Conservation (phyloP, 2,113 vertebrate species). For the Eclectus roratus region DNA sequence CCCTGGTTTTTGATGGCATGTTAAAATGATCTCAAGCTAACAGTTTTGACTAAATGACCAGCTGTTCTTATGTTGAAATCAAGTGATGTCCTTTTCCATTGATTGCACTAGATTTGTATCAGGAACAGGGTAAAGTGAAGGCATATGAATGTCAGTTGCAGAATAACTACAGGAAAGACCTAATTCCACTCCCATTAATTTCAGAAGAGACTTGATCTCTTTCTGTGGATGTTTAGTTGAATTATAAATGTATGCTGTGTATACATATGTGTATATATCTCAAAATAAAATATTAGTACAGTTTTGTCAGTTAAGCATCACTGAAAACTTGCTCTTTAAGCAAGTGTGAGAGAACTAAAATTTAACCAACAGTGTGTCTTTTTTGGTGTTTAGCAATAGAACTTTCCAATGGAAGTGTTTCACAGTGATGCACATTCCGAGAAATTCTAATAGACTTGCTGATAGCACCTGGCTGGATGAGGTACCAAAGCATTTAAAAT, state of each 20-base stretch:
- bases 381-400: neutral
- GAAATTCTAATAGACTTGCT: neutral
- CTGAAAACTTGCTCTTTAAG: neutral
- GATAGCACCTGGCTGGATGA: neutral
- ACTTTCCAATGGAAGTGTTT: neutral
- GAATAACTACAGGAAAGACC: neutral
- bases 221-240: neutral
- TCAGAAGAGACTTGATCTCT: neutral
- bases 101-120: neutral
- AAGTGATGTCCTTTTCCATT: neutral
- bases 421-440: neutral
- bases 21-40: constrained; percentile 27
- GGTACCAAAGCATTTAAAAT: neutral
- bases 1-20: neutral
- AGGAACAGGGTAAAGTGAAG: neutral
- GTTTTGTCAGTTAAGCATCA: neutral
- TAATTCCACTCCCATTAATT: neutral
- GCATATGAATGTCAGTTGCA: neutral
- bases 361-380: neutral
- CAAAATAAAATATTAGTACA: neutral
- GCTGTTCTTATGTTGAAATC: neutral
- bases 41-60: constrained; percentile 27
- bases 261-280: neutral
- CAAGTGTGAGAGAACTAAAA: neutral
- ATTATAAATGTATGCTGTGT: neutral